These are phyloP conservation scores for Andrena hattorfiana DNA, from an alignment of 2,888 invertebrate species.

Conservation along the genomic window DNA sequence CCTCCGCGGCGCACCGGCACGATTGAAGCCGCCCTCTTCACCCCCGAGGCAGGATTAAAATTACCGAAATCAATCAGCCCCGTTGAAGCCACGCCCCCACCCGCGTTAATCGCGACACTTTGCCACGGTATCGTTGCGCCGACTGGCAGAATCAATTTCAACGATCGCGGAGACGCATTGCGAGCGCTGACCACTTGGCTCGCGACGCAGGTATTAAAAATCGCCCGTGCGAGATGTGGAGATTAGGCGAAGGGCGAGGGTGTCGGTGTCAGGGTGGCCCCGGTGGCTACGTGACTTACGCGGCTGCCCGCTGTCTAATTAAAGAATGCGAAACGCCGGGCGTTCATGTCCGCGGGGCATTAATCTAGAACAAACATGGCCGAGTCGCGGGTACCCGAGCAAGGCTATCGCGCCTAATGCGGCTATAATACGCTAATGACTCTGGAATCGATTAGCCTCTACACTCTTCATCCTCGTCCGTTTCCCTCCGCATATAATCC, in stretches of 20 bases:
- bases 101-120: not conserved
- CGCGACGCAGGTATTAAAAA: slow-evolving; percentile 32
- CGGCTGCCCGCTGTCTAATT: slow-evolving; percentile 77
- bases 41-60: not conserved
- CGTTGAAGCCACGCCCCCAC: not conserved
- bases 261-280: slow-evolving; percentile 19
- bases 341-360: slow-evolving; percentile 80
- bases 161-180: slow-evolving; percentile 35
- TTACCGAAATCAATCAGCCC: slow-evolving; percentile 12
- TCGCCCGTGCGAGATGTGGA: slow-evolving; percentile 40
- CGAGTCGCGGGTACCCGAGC: slow-evolving; percentile 65
- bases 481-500: slow-evolving; percentile 1
- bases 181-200: slow-evolving; percentile 30
- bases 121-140: not conserved
- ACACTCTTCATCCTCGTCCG: slow-evolving; percentile 47
- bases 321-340: slow-evolving; percentile 77
- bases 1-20: too few species aligned
- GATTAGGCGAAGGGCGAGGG: slow-evolving; percentile 44
- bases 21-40: too few species aligned
- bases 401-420: slow-evolving; percentile 77
- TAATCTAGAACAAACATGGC: slow-evolving; percentile 82
- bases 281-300: slow-evolving; percentile 47
- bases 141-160: slow-evolving; percentile 27
- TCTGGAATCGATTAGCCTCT: slow-evolving; percentile 81
- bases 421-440: slow-evolving; percentile 78